phyloP scores from a whole-genome alignment of 2,797 vertebrate species.

The Cuculus canorus region DNA sequence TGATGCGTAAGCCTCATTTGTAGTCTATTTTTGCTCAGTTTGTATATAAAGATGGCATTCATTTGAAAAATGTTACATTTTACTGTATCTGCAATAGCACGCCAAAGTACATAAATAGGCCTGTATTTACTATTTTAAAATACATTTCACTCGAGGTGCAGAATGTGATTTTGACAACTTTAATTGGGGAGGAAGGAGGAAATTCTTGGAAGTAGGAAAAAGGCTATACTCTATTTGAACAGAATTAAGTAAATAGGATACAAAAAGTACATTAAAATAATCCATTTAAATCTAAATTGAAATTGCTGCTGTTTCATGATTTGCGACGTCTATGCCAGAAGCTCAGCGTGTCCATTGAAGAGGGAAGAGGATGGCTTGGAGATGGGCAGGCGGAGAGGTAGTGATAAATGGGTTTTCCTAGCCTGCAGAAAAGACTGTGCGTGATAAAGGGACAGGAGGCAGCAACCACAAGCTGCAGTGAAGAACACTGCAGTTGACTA shows the following conservation, averaged over 20 bases:
- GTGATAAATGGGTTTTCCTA: not conserved
- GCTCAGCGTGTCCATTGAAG: not conserved
- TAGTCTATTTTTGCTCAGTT: not conserved
- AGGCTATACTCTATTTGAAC: not conserved
- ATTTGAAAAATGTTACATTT: not conserved
- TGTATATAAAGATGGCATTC: not conserved
- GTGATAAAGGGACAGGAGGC: not conserved
- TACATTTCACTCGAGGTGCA: not conserved
- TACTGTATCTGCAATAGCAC: not conserved
- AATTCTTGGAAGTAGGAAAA: not conserved
- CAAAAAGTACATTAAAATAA: not conserved
- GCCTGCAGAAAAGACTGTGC: not conserved
- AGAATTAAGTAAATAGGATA: not conserved
- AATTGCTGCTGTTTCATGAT: not conserved
- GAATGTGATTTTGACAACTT: not conserved
- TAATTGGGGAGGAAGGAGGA: not conserved
- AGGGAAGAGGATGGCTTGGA: not conserved
- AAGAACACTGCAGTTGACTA: not conserved
- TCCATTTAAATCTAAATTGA: not conserved
- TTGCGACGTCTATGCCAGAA: not conserved
- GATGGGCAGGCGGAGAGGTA: not conserved
- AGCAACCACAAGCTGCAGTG: not conserved
- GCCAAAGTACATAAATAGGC: not conserved
- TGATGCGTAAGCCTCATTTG: not conserved
- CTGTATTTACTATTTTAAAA: not conserved